phyloP scores from a whole-genome alignment of 2,888 invertebrate species.

The Lottia gigantea region DNA sequence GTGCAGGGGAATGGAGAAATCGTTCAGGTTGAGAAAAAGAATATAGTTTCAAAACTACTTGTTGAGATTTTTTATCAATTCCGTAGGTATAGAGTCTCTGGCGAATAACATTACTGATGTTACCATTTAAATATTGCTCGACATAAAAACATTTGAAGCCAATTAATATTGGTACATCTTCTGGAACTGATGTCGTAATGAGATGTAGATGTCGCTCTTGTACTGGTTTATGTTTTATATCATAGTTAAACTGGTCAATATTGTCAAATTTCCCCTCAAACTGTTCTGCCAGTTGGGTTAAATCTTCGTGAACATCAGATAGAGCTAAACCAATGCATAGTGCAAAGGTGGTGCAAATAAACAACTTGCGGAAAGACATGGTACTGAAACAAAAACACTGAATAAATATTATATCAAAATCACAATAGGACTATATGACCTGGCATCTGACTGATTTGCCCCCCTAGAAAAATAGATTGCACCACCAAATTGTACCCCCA shows the following conservation, averaged over 20 bases:
- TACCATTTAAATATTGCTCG: constrained; percentile 11
- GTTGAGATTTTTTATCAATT: neutral
- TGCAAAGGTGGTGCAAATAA: neutral
- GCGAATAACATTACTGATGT: constrained; percentile 7
- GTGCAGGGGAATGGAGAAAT: constrained; percentile 13
- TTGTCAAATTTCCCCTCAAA: constrained; percentile 19
- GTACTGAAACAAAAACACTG: too few species aligned
- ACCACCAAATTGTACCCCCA: too few species aligned
- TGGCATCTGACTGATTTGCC: too few species aligned
- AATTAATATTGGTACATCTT: constrained; percentile 13
- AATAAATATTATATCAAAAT: too few species aligned
- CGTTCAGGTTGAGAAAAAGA: constrained; percentile 4
- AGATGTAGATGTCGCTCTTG: constrained; percentile 15
- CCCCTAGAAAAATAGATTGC: too few species aligned
- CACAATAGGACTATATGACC: too few species aligned
- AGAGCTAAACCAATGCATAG: neutral
- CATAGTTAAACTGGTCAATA: constrained; percentile 14
- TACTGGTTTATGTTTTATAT: constrained; percentile 10
- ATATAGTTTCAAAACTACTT: constrained; percentile 12
- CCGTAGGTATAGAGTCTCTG: constrained; percentile 18
- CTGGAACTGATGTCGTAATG: neutral
- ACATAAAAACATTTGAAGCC: constrained; percentile 11
- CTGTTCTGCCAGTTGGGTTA: constrained; percentile 2
- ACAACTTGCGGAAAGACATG: too few species aligned
- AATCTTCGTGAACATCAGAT: neutral